Evolutionary conservation across 2,888 invertebrate genomes (phyloP).

Genomic region (Fragum fragum): DNA sequence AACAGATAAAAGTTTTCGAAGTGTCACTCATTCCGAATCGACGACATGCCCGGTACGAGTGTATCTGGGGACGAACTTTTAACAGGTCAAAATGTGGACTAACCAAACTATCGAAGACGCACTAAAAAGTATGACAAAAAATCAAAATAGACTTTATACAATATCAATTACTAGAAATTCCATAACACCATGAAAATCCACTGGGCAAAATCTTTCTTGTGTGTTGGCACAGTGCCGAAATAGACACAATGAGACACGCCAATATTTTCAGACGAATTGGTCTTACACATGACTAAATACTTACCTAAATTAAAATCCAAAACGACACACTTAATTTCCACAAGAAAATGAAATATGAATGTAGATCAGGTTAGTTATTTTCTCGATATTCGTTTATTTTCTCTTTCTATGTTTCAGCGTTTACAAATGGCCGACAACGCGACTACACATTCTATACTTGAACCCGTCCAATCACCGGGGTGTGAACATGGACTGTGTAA

Average conservation of each 20-base stretch:
- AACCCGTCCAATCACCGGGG: conserved; percentile 7
- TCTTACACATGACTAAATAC: background rate
- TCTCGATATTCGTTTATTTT: background rate
- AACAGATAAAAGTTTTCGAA: background rate
- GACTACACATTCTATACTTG: background rate
- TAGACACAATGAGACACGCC: background rate
- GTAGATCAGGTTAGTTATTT: background rate
- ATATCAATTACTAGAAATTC: background rate
- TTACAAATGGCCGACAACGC: conserved; percentile 25
- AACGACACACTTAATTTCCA: background rate
- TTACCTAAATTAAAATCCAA: background rate
- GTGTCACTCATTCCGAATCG: too few species aligned
- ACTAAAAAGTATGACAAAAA: too few species aligned
- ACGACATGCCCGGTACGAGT: too few species aligned
- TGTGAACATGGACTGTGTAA: background rate
- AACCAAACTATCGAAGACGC: too few species aligned
- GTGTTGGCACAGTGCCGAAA: conserved; percentile 6
- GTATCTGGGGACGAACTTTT: too few species aligned
- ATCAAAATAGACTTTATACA: too few species aligned
- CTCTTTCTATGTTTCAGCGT: background rate
- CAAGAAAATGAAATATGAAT: background rate
- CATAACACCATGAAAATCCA: background rate
- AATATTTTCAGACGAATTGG: background rate
- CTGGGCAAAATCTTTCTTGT: background rate
- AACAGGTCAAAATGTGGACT: too few species aligned